Conservation (phyloP, 2,888 invertebrate genomes). For the Phengaris arion region DNA sequence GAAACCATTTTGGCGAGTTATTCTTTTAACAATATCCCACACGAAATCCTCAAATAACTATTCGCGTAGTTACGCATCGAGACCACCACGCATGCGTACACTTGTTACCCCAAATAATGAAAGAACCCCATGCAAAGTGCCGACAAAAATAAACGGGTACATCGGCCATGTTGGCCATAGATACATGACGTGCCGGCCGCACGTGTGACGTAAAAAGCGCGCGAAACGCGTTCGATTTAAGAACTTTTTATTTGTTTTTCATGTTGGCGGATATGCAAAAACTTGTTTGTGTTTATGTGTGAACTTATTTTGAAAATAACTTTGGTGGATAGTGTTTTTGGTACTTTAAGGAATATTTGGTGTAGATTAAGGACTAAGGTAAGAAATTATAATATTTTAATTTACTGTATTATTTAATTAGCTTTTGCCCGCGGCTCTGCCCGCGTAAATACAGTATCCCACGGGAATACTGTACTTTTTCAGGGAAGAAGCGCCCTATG, state of each 20-base stretch:
- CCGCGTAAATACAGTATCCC: too few species aligned
- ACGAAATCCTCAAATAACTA: slow-evolving; percentile 61
- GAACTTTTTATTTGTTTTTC: background rate
- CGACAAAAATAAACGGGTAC: slow-evolving; percentile 62
- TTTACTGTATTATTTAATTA: background rate
- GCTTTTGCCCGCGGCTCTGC: too few species aligned
- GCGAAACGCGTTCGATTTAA: slow-evolving; percentile 44
- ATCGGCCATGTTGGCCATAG: slow-evolving; percentile 60
- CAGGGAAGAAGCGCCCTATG: too few species aligned
- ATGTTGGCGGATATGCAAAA: background rate
- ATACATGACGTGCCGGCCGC: slow-evolving; percentile 55
- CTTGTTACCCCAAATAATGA: slow-evolving; percentile 71
- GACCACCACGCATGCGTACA: slow-evolving; percentile 77
- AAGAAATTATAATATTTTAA: background rate
- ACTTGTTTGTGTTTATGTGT: slow-evolving; percentile 18
- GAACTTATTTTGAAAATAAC: background rate
- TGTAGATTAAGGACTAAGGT: background rate
- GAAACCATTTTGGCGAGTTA: background rate
- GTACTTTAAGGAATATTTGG: background rate
- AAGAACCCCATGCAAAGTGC: slow-evolving; percentile 71
- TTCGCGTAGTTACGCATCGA: slow-evolving; percentile 59
- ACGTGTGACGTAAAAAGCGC: slow-evolving; percentile 55
- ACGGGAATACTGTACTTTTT: too few species aligned
- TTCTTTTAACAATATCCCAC: slow-evolving; percentile 50
- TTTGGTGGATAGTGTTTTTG: background rate